Percentiles rank a stretch among this genome's conserved stretches.
Conservation (phyloP, 92 coral and sea anemone genomes). For the Siderastrea siderea region DNA sequence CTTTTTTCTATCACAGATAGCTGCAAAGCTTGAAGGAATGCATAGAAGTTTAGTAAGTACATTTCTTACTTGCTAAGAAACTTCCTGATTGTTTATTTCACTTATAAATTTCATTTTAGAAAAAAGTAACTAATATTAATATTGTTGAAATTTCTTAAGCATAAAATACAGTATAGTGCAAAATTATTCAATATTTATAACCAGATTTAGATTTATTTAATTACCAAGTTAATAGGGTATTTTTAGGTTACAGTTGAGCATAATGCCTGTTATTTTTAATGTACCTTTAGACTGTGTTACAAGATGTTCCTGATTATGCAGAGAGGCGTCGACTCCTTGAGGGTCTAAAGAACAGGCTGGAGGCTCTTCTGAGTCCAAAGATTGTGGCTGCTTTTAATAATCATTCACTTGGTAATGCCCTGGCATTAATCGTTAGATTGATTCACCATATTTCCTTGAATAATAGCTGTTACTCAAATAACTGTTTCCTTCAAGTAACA, state of each 20-base stretch:
- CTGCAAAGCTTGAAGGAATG: conserved; percentile 97
- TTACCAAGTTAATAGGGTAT: no score
- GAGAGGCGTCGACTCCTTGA: conserved; percentile 92
- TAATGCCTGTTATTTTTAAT: no score
- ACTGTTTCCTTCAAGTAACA: no score
- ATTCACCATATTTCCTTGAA: neutral
- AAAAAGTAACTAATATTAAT: no score
- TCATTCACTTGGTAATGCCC: conserved; percentile 84
- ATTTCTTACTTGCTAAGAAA: neutral
- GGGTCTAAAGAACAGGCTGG: conserved; percentile 96
- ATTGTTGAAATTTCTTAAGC: no score
- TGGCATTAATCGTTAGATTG: neutral
- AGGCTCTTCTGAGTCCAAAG: conserved; percentile 97
- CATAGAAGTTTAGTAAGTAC: conserved; percentile 93
- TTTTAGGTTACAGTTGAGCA: no score
- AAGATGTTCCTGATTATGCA: conserved; percentile 98
- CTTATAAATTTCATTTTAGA: neutral
- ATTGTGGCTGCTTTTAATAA: conserved; percentile 98
- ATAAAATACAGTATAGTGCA: no score
- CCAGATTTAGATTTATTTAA: no score
- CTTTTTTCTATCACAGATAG: conserved; percentile 73
- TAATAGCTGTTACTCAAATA: neutral
- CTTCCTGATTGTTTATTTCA: neutral
- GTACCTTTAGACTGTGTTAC: conserved; percentile 78
- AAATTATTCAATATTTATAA: no score